A percentile compares a stretch with the other conserved stretches of the same genome.
phyloP scores from a whole-genome alignment of 1,140 invertebrate species.

The Zaprionus lachaisei region DNA sequence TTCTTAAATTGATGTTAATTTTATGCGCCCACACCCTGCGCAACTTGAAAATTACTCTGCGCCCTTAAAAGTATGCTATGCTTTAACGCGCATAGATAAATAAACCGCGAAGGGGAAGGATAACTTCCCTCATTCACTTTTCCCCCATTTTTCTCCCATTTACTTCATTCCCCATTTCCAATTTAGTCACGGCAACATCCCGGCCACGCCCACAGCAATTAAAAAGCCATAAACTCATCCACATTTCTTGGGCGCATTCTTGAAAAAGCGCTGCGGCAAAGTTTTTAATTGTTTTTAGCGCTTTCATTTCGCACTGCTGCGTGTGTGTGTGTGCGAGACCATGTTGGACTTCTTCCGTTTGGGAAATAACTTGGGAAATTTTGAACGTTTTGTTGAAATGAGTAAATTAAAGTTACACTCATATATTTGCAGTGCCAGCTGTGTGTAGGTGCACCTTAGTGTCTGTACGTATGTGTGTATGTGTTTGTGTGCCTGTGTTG shows the following conservation, averaged over 20 bases:
- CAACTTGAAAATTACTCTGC: neutral
- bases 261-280: slow-evolving; percentile 47
- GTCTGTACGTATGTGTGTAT: neutral
- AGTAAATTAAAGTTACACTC: slow-evolving; percentile 69
- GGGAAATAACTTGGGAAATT: slow-evolving; percentile 74
- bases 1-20: neutral
- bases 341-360: slow-evolving; percentile 34
- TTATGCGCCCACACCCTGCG: neutral
- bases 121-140: neutral
- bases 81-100: slow-evolving; percentile 29
- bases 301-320: slow-evolving; percentile 36
- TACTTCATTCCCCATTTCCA: slow-evolving; percentile 9
- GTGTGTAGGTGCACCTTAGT: slow-evolving; percentile 1
- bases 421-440: slow-evolving; percentile 5
- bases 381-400: slow-evolving; percentile 71
- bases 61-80: slow-evolving; percentile 27
- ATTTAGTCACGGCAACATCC: slow-evolving; percentile 15
- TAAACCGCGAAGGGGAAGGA: neutral
- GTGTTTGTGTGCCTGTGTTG: neutral
- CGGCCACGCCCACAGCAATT: slow-evolving; percentile 51
- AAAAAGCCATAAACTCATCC: slow-evolving; percentile 68
- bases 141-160: slow-evolving; percentile 9
- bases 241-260: slow-evolving; percentile 67
- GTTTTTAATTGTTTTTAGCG: slow-evolving; percentile 76
- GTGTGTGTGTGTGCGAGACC: neutral